A percentile compares a stretch with the other conserved stretches of the same genome.
Evolutionary conservation across 2,888 invertebrate genomes (phyloP).

Genomic region (Parelbella ahira): DNA sequence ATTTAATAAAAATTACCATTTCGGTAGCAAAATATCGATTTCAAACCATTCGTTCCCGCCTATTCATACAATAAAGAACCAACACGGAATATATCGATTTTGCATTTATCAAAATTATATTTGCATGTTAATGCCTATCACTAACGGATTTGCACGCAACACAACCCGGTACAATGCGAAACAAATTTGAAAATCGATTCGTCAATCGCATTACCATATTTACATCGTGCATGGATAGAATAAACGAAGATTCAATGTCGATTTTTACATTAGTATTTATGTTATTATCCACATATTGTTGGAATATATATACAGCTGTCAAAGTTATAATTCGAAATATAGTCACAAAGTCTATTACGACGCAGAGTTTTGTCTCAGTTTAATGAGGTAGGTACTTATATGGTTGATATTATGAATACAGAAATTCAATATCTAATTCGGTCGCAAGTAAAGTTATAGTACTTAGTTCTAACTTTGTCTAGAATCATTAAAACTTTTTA

Average conservation of each 20-base stretch:
- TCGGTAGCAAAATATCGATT: conserved; percentile 25
- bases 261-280: not conserved
- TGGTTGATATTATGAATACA: too few relatives aligned
- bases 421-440: too few relatives aligned
- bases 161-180: conserved; percentile 58
- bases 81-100: conserved; percentile 46
- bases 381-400: too few relatives aligned
- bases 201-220: conserved; percentile 65
- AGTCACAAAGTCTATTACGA: too few relatives aligned
- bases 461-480: too few relatives aligned
- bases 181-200: conserved; percentile 67
- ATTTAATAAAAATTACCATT: conserved; percentile 19
- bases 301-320: too few relatives aligned
- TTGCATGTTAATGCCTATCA: conserved; percentile 52
- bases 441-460: too few relatives aligned
- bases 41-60: conserved; percentile 38
- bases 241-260: conserved; percentile 11
- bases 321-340: too few relatives aligned
- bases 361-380: too few relatives aligned
- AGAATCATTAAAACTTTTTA: too few relatives aligned
- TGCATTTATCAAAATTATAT: conserved; percentile 46
- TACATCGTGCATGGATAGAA: conserved; percentile 14
- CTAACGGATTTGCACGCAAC: conserved; percentile 65
- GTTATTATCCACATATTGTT: too few relatives aligned
- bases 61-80: conserved; percentile 48